These are phyloP conservation scores for Himalopsyche japonica DNA, from an alignment of 2,888 invertebrate species.

Conservation along the genomic window DNA sequence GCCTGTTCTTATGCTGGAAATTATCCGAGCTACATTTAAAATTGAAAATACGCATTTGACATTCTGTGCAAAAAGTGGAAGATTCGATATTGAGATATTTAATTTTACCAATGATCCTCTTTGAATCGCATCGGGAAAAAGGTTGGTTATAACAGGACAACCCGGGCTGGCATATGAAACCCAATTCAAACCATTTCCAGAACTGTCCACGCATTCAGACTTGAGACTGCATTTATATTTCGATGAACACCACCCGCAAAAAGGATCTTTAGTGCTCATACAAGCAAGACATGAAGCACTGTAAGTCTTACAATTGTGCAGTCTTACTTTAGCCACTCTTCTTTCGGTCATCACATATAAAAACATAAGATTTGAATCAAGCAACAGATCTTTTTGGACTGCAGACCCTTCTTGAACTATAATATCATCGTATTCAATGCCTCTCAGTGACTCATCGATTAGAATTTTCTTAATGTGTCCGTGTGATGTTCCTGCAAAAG, in stretches of 20 bases:
- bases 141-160: slow-evolving; percentile 92
- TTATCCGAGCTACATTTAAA: slow-evolving; percentile 84
- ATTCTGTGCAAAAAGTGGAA: slow-evolving; percentile 87
- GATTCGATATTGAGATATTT: slow-evolving; percentile 91
- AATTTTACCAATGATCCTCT: slow-evolving; percentile 90
- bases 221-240: slow-evolving; percentile 94
- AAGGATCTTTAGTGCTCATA: slow-evolving; percentile 92
- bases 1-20: slow-evolving; percentile 86
- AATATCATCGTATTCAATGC: slow-evolving; percentile 89
- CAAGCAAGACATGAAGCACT: slow-evolving; percentile 84
- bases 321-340: slow-evolving; percentile 91
- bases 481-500: slow-evolving; percentile 89
- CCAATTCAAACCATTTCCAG: slow-evolving; percentile 92
- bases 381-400: slow-evolving; percentile 88
- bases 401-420: slow-evolving; percentile 79
- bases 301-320: slow-evolving; percentile 91
- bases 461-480: slow-evolving; percentile 96
- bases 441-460: slow-evolving; percentile 80
- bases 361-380: slow-evolving; percentile 88
- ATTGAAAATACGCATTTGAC: slow-evolving; percentile 94
- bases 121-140: slow-evolving; percentile 88
- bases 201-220: slow-evolving; percentile 89
- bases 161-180: slow-evolving; percentile 95
- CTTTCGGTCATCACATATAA: slow-evolving; percentile 92
- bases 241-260: slow-evolving; percentile 96